Percentiles rank a stretch among this genome's conserved stretches.
phyloP scores from a whole-genome alignment of 1,140 invertebrate genomes.

The Drosophila pallidifrons region DNA sequence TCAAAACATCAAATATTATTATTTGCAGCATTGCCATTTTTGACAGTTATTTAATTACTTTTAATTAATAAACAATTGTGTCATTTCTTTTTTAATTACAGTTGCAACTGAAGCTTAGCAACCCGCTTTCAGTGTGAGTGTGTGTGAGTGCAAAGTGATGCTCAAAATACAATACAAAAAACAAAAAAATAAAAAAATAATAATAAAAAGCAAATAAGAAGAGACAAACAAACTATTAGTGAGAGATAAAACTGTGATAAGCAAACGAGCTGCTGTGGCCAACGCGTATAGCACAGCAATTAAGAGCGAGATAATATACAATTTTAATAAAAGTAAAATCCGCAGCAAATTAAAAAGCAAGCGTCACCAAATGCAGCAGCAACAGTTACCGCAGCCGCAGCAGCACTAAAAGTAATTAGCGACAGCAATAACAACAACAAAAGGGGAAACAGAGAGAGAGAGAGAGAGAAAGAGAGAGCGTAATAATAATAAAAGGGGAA shows the following conservation, averaged over 20 bases:
- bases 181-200: too few relatives aligned
- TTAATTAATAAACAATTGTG: slow-evolving; percentile 37
- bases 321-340: slow-evolving; percentile 81
- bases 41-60: neutral
- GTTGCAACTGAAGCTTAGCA: slow-evolving; percentile 37
- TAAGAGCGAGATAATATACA: slow-evolving; percentile 69
- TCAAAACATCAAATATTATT: too few relatives aligned
- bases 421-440: slow-evolving; percentile 32
- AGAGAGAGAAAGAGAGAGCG: neutral
- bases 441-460: neutral
- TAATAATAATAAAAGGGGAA: slow-evolving; percentile 52
- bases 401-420: slow-evolving; percentile 74
- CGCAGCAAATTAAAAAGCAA: slow-evolving; percentile 73
- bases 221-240: slow-evolving; percentile 21
- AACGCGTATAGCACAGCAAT: slow-evolving; percentile 29
- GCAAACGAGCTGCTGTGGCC: slow-evolving; percentile 42
- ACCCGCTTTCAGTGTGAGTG: slow-evolving; percentile 10
- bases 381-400: slow-evolving; percentile 55
- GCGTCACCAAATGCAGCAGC: slow-evolving; percentile 69
- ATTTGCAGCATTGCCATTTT: too few relatives aligned
- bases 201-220: slow-evolving; percentile 10
- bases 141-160: slow-evolving; percentile 25
- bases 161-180: neutral
- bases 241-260: slow-evolving; percentile 75
- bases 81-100: slow-evolving; percentile 67